Evolutionary conservation across 2,888 invertebrate species (phyloP), one percentile per base, ranked within the genome.

Genomic region (Apocheima hispidaria): DNA sequence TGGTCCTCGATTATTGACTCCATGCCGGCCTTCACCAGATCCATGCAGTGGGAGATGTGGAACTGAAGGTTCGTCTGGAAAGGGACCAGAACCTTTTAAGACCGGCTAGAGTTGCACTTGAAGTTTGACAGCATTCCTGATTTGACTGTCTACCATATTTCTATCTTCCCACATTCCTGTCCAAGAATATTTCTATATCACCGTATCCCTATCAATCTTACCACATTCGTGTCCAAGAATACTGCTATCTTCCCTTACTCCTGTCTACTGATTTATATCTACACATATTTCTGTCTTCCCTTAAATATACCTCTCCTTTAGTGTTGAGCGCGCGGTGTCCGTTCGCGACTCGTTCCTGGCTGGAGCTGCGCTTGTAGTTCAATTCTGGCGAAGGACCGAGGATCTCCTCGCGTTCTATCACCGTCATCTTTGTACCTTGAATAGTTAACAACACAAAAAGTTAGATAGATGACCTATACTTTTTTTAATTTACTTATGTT

Each of bases 1-100:
- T 99, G 98, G 92, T 99, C 99, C 86, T 99, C 99, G 56, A 99
- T 99, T 71, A 99, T 99, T 28, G 99, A 96, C 93, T 99, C 99
- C 75, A 99, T 96, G 14, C 99, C 99, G 20, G 97, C 96, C 92
- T 97, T 97, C 33, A 98, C 95, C 81, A 97, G 97, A 82, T 97
- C 97, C 83, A 98, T 94, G 77, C 97, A 96, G 82, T 97, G 97
- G 5, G 96, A 95, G 38, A 98, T 94, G 79, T 97, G 95, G 88
- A 98, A 98, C 77, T 96, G 96, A 28, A 92, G 74, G 51, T 80
- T 85, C 10, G 77, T 84, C 88, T 92, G 85, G 0, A 53, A 67
- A 40, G 0, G 9, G 12, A 4, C n/a, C 0, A 35, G 10, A 1
- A 43, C 18, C 12, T 23, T 26, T 26, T 26, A 1, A 26, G 1